Evolutionary conservation across 2,888 invertebrate species (phyloP).

Genomic region (Carcina quercana): DNA sequence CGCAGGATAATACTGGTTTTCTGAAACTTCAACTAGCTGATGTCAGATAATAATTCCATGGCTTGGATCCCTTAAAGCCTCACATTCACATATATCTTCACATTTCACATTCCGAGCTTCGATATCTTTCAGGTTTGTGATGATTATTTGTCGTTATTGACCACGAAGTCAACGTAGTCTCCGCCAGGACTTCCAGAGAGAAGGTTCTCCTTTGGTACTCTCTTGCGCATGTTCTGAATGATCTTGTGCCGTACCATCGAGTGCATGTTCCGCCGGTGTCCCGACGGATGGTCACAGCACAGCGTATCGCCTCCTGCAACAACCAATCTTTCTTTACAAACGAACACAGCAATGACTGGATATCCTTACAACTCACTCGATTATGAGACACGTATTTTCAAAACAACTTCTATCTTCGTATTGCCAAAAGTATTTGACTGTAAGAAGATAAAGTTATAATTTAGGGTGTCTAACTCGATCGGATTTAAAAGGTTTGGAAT

Average conservation of each 20-base stretch:
- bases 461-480: no score
- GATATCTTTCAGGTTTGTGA: background rate
- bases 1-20: no score
- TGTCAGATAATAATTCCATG: no score
- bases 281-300: constrained; percentile 41
- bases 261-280: constrained; percentile 52
- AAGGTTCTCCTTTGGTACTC: constrained; percentile 52
- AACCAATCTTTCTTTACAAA: constrained; percentile 46
- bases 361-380: no score
- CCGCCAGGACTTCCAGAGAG: constrained; percentile 35
- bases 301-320: constrained; percentile 63
- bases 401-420: no score
- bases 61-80: no score
- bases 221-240: constrained; percentile 32
- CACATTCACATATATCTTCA: constrained; percentile 3
- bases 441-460: no score
- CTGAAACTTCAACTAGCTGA: no score
- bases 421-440: no score
- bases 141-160: constrained; percentile 52
- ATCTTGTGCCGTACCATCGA: constrained; percentile 38
- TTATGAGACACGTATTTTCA: no score
- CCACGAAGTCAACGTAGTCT: constrained; percentile 60
- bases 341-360: no score
- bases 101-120: background rate
- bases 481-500: no score